Evolutionary conservation across 2,797 vertebrate genomes (phyloP).

Genomic region (Lacerta bilineata): DNA sequence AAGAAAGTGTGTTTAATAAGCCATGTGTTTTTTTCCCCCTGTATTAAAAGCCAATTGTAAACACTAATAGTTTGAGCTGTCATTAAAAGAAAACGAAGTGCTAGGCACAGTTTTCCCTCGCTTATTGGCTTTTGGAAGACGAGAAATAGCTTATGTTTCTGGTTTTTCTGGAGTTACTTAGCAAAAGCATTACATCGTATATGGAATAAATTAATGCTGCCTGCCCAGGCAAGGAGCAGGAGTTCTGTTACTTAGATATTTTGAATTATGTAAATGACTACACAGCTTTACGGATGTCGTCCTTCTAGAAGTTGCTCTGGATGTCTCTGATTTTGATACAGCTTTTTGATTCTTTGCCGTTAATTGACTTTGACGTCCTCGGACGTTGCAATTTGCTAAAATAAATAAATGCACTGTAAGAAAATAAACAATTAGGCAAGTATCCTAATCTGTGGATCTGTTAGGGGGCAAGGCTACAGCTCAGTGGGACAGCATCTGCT

Average conservation of each 20-base stretch:
- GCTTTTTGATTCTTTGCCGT: background rate
- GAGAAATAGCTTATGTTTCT: constrained; percentile 44
- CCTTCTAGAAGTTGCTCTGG: background rate
- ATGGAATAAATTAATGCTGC: background rate
- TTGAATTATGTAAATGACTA: background rate
- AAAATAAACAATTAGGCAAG: background rate
- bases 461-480: background rate
- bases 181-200: background rate
- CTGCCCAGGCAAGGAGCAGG: background rate
- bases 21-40: background rate
- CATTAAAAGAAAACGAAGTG: constrained; percentile 32
- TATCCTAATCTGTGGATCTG: background rate
- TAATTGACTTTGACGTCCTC: background rate
- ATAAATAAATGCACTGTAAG: background rate
- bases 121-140: constrained; percentile 45
- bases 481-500: no score
- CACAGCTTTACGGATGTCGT: no score
- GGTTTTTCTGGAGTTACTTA: background rate
- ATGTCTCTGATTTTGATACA: background rate
- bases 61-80: constrained; percentile 19
- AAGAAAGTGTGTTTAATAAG: constrained; percentile 33
- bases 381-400: background rate
- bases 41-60: constrained; percentile 34
- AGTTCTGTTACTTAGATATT: background rate
- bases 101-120: constrained; percentile 50